Conservation (phyloP, 2,797 vertebrate species). For the Dallia pectoralis region DNA sequence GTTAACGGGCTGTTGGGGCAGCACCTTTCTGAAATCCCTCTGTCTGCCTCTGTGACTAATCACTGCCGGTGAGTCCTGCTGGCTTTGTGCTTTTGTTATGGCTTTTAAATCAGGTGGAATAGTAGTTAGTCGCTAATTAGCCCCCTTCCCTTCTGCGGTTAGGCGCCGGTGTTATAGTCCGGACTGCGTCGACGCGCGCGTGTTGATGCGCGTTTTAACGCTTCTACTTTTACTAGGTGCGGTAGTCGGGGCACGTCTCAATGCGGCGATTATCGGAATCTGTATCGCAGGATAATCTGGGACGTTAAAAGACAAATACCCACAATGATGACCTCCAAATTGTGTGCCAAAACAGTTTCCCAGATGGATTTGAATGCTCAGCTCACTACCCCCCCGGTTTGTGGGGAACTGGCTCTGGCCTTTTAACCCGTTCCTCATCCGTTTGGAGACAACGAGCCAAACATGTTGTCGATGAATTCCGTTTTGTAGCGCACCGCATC, state of each 20-base stretch:
- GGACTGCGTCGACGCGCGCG: background rate
- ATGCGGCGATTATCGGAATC: background rate
- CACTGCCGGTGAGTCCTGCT: conserved; percentile 7
- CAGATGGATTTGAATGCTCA: background rate
- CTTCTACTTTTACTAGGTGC: background rate
- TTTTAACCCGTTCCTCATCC: background rate
- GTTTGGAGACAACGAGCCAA: background rate
- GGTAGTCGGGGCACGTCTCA: background rate
- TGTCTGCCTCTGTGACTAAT: conserved; percentile 4
- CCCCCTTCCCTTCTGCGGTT: background rate
- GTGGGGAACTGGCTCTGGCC: background rate
- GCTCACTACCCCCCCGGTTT: too few species aligned
- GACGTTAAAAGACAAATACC: background rate
- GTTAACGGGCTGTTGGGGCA: conserved; percentile 5
- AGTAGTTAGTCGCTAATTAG: conserved; percentile 8
- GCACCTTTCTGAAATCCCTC: conserved; percentile 1
- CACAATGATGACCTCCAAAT: background rate
- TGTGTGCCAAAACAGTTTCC: background rate
- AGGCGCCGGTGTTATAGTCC: background rate
- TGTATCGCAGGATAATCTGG: background rate
- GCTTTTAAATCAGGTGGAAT: conserved; percentile 1
- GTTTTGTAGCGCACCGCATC: background rate
- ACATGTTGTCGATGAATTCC: background rate
- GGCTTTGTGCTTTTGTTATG: conserved; percentile 16
- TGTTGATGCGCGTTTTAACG: background rate